A percentile compares a stretch with the other conserved stretches of the same genome.
These are phyloP conservation scores for Chunga burmeisteri DNA, from an alignment of 2,113 vertebrate species.

Conservation along the genomic window DNA sequence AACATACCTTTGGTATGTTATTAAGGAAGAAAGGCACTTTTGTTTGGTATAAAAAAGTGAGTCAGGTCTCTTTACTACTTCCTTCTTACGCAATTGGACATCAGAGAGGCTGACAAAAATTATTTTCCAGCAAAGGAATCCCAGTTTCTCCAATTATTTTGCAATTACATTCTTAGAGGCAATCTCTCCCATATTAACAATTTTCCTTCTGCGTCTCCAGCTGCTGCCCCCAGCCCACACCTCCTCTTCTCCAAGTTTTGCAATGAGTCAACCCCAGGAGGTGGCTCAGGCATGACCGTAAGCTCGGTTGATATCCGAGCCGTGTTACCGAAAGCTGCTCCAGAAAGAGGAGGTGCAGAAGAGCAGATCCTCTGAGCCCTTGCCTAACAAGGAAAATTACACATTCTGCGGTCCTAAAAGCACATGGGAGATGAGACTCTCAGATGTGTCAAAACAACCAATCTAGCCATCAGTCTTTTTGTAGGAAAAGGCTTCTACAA, in stretches of 20 bases:
- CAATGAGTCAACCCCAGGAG: not conserved
- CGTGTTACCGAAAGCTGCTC: not conserved
- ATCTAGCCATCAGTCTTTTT: not conserved
- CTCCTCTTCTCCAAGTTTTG: not conserved
- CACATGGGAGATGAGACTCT: not conserved
- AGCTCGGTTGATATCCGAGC: not conserved
- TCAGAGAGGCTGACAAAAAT: not conserved
- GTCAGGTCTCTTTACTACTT: not conserved
- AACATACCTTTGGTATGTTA: not conserved
- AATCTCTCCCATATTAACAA: not conserved
- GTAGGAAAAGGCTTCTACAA: not conserved
- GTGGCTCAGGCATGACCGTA: not conserved
- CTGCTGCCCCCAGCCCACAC: not conserved
- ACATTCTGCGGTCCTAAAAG: not conserved
- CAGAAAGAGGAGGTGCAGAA: not conserved
- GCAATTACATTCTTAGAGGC: not conserved
- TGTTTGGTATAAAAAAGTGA: not conserved
- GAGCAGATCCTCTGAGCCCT: not conserved
- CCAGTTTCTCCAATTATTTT: not conserved
- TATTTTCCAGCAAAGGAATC: not conserved
- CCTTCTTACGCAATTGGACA: not conserved
- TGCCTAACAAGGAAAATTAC: not conserved
- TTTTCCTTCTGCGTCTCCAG: not conserved
- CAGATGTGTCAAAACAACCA: conserved; percentile 11
- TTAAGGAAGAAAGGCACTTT: not conserved